Evolutionary conservation across 2,113 vertebrate genomes (phyloP).

Genomic region (Lophochroa leadbeateri): DNA sequence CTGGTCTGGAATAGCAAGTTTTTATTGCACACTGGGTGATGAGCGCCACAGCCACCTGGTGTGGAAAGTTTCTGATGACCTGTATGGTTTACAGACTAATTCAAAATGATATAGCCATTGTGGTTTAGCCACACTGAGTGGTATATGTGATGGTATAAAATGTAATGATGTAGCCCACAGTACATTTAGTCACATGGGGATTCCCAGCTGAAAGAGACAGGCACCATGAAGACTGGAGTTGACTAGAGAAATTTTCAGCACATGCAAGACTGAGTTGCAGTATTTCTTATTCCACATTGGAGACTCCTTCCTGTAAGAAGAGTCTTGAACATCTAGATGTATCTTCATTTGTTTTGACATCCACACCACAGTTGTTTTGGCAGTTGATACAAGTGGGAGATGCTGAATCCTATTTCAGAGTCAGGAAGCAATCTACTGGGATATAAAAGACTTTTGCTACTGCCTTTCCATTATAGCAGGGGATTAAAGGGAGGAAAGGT

Average conservation of each 20-base stretch:
- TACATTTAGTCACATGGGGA: not conserved
- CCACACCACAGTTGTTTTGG: not conserved
- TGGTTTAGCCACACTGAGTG: fast-evolving
- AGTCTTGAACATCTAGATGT: not conserved
- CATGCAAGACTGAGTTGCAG: not conserved
- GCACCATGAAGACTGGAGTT: not conserved
- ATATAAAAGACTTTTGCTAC: not conserved
- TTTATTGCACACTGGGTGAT: not conserved
- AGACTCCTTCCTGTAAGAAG: not conserved
- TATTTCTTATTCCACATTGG: not conserved
- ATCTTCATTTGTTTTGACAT: not conserved
- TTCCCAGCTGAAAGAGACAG: not conserved
- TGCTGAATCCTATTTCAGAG: not conserved
- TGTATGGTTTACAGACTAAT: not conserved
- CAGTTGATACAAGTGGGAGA: not conserved
- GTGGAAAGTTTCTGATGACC: no score
- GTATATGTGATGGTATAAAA: not conserved
- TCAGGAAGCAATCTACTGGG: not conserved
- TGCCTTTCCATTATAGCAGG: not conserved
- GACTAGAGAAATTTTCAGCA: not conserved
- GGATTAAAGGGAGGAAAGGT: not conserved
- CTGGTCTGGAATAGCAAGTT: not conserved
- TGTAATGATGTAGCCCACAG: not conserved
- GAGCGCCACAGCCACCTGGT: not conserved
- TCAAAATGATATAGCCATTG: not conserved